Evolutionary conservation across 2,113 vertebrate genomes (phyloP), one percentile per base, ranked within the genome.

Genomic region (Syrrhaptes paradoxus): DNA sequence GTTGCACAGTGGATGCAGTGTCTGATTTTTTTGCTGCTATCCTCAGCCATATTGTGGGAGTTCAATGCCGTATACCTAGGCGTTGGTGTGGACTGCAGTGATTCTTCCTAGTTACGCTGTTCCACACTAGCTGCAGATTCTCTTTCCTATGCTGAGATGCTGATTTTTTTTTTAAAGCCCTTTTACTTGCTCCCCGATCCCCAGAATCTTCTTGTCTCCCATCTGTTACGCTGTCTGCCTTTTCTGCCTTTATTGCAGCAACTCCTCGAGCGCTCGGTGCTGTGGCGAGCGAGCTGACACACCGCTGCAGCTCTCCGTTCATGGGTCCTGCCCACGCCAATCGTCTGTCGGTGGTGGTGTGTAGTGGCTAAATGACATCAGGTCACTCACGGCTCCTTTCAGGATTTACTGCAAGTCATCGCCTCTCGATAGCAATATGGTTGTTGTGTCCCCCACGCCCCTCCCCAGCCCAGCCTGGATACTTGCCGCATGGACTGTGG

Each of bases 1-100:
- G 5, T 43, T 36, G 59, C 63, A 59, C 16, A 7, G 78, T 14
- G 78, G 57, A 28, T 86, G 92, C 75, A 41, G 78, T 3, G 41
- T 31, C 45, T 49, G 55, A 4, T 48, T 51, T n/a, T 17, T 21
- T 6, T 70, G 14, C 61, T 14, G 25, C 15, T 94, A 17, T 79
- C 79, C 91, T 87, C 84, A 83, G 91, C 91, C 91, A 93, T 97
- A 29, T 93, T 95, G 94, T 88, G 91, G 87, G 66, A 90, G 36
- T 75, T 93, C n/a, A 26, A 4, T 36, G 91, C 78, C 1, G 24
- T 90, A 32, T 72, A 41, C 75, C 68, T 54, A 25, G 21, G 75
- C 19, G 0, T 62, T 85, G 0, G 3, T 29, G 4, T 19, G 66
- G 80, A 85, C 93, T 96, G 95, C 96, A 58, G 95, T 18, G 86